Evolutionary conservation across 2,113 vertebrate species (phyloP).

Genomic region (Puffinus mauretanicus): DNA sequence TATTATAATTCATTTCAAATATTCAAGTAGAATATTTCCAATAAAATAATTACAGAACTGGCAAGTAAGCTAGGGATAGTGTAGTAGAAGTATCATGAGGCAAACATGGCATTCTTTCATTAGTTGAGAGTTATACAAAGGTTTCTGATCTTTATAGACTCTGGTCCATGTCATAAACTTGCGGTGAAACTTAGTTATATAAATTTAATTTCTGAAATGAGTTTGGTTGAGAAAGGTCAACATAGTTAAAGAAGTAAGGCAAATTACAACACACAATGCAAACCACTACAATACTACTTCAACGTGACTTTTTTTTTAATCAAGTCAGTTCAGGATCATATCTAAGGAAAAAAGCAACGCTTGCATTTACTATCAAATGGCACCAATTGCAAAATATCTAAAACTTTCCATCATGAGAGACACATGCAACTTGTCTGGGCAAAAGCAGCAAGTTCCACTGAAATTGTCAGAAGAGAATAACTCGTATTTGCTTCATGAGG

Average conservation of each 20-base stretch:
- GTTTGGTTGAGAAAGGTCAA: slow-evolving; percentile 63
- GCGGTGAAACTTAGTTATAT: slow-evolving; percentile 21
- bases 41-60: neutral
- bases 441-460: neutral
- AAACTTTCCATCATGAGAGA: neutral
- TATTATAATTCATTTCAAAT: neutral
- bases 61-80: neutral
- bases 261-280: neutral
- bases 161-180: neutral
- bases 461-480: neutral
- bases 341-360: neutral
- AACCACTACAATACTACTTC: neutral
- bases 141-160: neutral
- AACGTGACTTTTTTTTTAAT: neutral
- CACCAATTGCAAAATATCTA: neutral
- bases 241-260: slow-evolving; percentile 21
- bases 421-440: neutral
- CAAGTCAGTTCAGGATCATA: neutral
- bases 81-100: neutral
- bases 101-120: neutral
- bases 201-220: slow-evolving; percentile 47
- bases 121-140: neutral
- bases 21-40: neutral
- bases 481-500: neutral
- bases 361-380: neutral